Evolutionary conservation across 2,888 invertebrate genomes (phyloP).

Genomic region (Chaitophorus viminalis): DNA sequence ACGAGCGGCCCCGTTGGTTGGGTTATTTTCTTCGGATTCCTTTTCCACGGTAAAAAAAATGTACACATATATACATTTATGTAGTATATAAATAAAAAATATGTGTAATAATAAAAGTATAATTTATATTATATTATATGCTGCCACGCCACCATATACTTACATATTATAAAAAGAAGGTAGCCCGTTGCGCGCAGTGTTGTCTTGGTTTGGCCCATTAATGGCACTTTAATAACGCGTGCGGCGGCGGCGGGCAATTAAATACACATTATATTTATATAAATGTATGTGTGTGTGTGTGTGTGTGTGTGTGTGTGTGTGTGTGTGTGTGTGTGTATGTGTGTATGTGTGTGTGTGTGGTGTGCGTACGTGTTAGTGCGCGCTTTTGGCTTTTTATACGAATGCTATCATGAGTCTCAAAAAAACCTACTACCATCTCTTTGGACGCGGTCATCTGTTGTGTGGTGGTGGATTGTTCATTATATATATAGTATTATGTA

Average conservation of each 20-base stretch:
- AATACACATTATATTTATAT: constrained; percentile 47
- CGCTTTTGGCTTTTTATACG: constrained; percentile 12
- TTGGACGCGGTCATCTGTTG: constrained; percentile 43
- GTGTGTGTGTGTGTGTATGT: background rate
- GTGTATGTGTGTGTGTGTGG: background rate
- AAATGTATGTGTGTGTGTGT: background rate
- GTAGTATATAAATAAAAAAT: constrained; percentile 6
- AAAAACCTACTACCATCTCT: background rate
- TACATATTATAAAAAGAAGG: constrained; percentile 28
- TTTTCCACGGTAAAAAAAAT: constrained; percentile 43
- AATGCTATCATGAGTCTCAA: background rate
- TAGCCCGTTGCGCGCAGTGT: background rate
- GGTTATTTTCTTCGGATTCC: constrained; percentile 30
- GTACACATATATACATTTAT: background rate
- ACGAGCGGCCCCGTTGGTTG: background rate
- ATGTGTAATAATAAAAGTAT: constrained; percentile 8
- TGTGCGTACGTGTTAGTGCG: too few relatives aligned
- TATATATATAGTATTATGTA: constrained; percentile 2
- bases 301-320: background rate
- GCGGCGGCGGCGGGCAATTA: constrained; percentile 52
- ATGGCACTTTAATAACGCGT: constrained; percentile 59
- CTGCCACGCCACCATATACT: background rate
- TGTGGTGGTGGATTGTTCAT: constrained; percentile 21
- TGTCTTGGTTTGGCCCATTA: constrained; percentile 44
- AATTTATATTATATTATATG: too few relatives aligned